A percentile compares a stretch with the other conserved stretches of the same genome.
These are phyloP conservation scores for Ylistrum balloti DNA, from an alignment of 1,140 invertebrate genomes.

Conservation along the genomic window DNA sequence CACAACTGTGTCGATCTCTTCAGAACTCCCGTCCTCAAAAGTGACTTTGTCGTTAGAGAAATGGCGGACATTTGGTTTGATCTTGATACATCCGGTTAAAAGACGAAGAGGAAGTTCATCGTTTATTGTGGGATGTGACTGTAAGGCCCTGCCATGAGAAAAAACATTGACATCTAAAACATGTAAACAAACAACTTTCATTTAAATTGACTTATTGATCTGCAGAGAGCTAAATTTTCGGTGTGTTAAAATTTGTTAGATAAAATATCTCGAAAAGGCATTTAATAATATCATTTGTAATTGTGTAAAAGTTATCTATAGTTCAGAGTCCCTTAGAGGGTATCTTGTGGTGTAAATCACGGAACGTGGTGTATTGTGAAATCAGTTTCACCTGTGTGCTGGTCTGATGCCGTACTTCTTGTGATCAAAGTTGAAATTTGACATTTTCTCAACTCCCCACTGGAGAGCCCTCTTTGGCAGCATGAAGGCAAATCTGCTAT, in stretches of 20 bases:
- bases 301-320: too few relatives aligned
- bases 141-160: constrained; percentile 66
- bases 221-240: too few relatives aligned
- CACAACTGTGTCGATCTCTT: constrained; percentile 78
- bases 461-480: constrained; percentile 77
- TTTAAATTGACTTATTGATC: too few relatives aligned
- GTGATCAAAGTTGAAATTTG: constrained; percentile 77
- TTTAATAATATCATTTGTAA: too few relatives aligned
- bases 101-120: constrained; percentile 84
- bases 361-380: too few relatives aligned
- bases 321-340: too few relatives aligned
- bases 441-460: constrained; percentile 77
- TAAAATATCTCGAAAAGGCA: too few relatives aligned
- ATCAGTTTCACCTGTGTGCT: constrained; percentile 66
- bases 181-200: too few relatives aligned
- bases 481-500: constrained; percentile 75
- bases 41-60: constrained; percentile 72
- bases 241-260: too few relatives aligned
- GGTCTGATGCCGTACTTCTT: constrained; percentile 76
- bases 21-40: constrained; percentile 68
- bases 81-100: constrained; percentile 82
- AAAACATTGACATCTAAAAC: neutral
- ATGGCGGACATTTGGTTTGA: constrained; percentile 78
- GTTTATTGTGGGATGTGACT: constrained; percentile 85
- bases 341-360: too few relatives aligned